A percentile compares a stretch with the other conserved stretches of the same genome.
Conservation (phyloP, 2,888 invertebrate species). For the Clusia tigrina region DNA sequence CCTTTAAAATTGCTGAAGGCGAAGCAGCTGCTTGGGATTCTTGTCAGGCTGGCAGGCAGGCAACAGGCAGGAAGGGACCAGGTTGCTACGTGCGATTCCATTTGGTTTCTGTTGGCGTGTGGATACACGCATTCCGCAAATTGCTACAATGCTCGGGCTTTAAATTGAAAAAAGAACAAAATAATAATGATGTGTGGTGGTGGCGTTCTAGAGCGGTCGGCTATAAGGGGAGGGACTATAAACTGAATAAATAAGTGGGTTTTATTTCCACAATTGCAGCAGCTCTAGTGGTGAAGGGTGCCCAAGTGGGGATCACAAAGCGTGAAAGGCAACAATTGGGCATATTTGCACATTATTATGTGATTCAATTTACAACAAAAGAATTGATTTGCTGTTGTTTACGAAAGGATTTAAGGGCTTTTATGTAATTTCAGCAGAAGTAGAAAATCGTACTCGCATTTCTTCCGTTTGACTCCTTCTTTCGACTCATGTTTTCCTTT, state of each 20-base stretch:
- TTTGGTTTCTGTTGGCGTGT: no score
- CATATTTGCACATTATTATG: conserved; percentile 1
- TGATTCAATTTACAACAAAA: conserved; percentile 2
- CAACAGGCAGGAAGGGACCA: no score
- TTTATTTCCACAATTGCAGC: background rate
- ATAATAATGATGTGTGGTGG: background rate
- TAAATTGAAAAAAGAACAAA: background rate
- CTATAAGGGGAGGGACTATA: background rate
- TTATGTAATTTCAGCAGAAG: background rate
- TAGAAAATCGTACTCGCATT: no score
- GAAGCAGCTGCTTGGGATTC: background rate
- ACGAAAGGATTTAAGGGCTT: background rate
- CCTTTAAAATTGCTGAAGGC: no score
- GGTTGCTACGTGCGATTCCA: background rate
- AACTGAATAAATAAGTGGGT: background rate
- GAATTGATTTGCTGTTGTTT: background rate
- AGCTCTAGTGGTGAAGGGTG: background rate
- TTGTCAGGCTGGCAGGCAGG: no score
- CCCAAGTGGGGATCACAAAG: background rate
- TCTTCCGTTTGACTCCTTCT: background rate
- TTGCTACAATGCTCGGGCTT: background rate
- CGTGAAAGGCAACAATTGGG: conserved; percentile 1
- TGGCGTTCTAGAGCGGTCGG: background rate
- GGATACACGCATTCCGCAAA: no score
- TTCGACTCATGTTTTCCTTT: background rate